Base-by-base conservation (phyloP, 1,140 invertebrate species). In the Epicauta chinensis region DNA sequence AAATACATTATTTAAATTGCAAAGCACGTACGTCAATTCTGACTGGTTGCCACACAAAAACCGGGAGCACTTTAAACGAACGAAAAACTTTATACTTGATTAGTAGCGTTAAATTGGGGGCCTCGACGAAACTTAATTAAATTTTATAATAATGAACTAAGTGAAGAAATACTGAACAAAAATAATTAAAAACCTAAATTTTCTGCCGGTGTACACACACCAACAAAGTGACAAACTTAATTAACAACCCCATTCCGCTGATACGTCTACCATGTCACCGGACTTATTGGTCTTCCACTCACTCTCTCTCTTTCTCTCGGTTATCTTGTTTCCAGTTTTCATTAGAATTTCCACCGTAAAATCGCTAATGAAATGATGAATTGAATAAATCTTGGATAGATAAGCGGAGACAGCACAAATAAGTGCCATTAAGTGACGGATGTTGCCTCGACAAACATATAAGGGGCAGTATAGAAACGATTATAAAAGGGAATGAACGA, bases 131-230 rank as follows among this genome's bases (percentile, higher is more conserved):
- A 69, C 69, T 71, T 71, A 71, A 71, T 71, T 71, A 71, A 71
- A 70, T 71, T 69, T 70, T 66, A 71, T 70, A 23, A 70, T 71
- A 71, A 71, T 71, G 69, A 69, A 70, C 66, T 69, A 68, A 69
- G 62, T 67, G 69, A 67, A 67, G 66, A 71, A 71, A 71, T 69
- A 67, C 66, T 68, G 67, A 69, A 69, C 67, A 71, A 69, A 69
- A 71, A 71, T 71, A 71, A 71, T 71, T 71, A 71, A 71, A 71
- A 71, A 71, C 67, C 69, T 66, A 71, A 69, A 71, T 69, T 70
- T 61, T 61, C 63, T 56, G 61, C 56, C 61, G 50, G 63, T 64
- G 56, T 63, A 69, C 7, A 23, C 7, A 23, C 23, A 23, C 4
- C 64, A 61, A 60, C 63, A 63, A 69, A 69, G 64, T 70, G 68